A percentile compares a stretch with the other conserved stretches of the same genome.
Evolutionary conservation across 1,140 invertebrate genomes (phyloP).

Genomic region (Subanguina moxae): DNA sequence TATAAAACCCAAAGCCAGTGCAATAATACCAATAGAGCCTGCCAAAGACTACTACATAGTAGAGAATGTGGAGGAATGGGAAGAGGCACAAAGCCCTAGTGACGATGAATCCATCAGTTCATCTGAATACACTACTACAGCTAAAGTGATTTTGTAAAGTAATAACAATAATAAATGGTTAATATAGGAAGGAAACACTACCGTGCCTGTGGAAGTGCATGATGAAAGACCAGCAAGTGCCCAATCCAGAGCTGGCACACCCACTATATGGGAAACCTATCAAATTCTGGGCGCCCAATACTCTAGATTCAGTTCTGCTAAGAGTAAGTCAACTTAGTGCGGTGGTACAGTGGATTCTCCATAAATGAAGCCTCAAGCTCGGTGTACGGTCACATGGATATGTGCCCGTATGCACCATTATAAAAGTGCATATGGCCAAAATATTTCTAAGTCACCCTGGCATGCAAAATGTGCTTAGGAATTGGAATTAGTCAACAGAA

Average conservation of each 20-base stretch:
- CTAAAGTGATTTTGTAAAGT: too few species aligned
- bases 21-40: constrained; percentile 3
- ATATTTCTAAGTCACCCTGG: too few species aligned
- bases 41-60: background rate
- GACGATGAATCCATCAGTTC: constrained; percentile 7
- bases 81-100: constrained; percentile 8
- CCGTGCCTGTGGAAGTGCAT: constrained; percentile 3
- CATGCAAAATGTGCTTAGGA: too few species aligned
- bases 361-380: too few species aligned
- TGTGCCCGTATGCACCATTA: too few species aligned
- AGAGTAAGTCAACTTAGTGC: background rate
- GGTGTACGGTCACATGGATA: too few species aligned
- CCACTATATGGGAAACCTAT: constrained; percentile 47
- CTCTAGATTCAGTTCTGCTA: constrained; percentile 5
- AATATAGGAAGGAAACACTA: background rate
- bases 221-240: constrained; percentile 23
- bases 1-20: background rate
- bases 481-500: too few species aligned
- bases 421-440: too few species aligned
- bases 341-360: too few species aligned
- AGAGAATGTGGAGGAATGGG: constrained; percentile 1
- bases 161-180: too few species aligned
- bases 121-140: background rate
- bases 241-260: constrained; percentile 35
- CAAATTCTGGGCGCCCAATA: constrained; percentile 45